Conservation (phyloP, 2,113 vertebrate genomes). For the Amphilophus citrinellus region DNA sequence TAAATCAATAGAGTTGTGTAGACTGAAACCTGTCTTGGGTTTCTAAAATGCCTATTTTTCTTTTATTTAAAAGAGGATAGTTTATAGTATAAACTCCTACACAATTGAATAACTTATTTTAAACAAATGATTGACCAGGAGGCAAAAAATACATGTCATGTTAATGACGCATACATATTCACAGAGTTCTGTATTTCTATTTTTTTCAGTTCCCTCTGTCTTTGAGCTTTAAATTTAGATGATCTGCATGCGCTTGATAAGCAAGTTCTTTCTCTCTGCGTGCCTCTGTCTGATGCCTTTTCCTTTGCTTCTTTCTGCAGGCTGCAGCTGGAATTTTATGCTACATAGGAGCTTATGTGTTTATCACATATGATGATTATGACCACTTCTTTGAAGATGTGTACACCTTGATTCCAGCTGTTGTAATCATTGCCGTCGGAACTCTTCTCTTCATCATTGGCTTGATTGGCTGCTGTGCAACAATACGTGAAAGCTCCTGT, state of each 20-base stretch:
- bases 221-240: neutral
- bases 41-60: too few species aligned
- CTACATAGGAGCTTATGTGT: constrained; percentile 98
- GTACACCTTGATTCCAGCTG: constrained; percentile 93
- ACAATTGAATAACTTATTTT: too few species aligned
- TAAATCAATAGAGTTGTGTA: neutral
- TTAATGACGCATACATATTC: too few species aligned
- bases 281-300: neutral
- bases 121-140: too few species aligned
- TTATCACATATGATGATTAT: constrained; percentile 98
- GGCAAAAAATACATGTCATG: too few species aligned
- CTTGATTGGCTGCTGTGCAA: constrained; percentile 96
- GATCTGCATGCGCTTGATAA: neutral
- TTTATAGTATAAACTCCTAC: too few species aligned
- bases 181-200: neutral
- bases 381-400: constrained; percentile 98
- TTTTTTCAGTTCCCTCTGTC: neutral
- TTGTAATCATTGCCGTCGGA: constrained; percentile 94
- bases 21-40: too few species aligned
- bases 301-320: constrained; percentile 70
- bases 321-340: constrained; percentile 96
- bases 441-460: constrained; percentile 96
- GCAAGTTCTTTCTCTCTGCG: neutral
- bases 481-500: constrained; percentile 94
- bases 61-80: too few species aligned